Evolutionary conservation across 2,888 invertebrate species (phyloP), one percentile per base, ranked within the genome.

Genomic region (Dasysyrphus tricinctus): DNA sequence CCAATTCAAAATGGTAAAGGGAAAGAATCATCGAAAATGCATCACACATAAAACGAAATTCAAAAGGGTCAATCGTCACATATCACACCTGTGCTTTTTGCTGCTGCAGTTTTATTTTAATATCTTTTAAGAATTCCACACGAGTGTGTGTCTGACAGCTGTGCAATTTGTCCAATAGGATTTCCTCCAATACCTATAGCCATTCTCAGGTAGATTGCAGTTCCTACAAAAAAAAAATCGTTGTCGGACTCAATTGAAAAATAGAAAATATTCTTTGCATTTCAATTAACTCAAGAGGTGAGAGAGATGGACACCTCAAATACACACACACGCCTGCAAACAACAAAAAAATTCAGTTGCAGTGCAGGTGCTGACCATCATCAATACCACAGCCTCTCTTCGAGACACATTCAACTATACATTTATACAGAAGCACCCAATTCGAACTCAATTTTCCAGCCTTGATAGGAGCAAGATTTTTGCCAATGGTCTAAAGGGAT

Each of bases 221-320:
- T 54, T 24, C 24, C 24, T n/a, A 39, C 32, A 29, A 29, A 16
- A 51, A 24, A 42, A 74, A 19, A 34, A 70, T 56, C 67, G 57
- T 11, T 44, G 47, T 44, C 37, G 49, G 61, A 69, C 56, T 74
- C 80, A 70, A 85, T 80, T 80, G 80, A 78, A 78, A 81, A 81
- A 78, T 72, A 75, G 78, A 72, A 86, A 81, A 82, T 81, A 86
- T 81, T 82, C 86, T 56, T 82, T 86, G 86, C 81, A 86, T 86
- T 86, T 86, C 81, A 86, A 86, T 86, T 86, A 86, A 79, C 75
- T 81, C 54, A 79, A 78, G 86, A 82, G 81, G 49, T 37, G 7
- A 54, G 78, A 81, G 29, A 29, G 70, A 75, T 72, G 57, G 59
- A 70, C 70, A 32, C 77, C 75, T 11, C 54, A 57, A 54, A 19